phyloP scores from a whole-genome alignment of 2,888 invertebrate genomes.

The Schizaphis graminum region DNA sequence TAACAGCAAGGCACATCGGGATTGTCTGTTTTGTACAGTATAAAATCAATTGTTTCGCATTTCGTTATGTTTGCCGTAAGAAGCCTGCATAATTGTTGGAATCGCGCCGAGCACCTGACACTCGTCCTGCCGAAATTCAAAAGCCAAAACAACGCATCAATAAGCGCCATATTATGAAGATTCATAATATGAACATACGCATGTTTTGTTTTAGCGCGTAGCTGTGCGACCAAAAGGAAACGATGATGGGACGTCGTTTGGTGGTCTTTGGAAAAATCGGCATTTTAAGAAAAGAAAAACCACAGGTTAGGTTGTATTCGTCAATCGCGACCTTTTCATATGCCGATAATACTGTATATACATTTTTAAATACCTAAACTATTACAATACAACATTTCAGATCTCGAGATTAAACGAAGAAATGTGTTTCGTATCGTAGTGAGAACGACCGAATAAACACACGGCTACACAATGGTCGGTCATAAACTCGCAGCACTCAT shows the following conservation, averaged over 20 bases:
- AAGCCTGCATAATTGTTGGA: background rate
- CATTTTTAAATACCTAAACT: background rate
- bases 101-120: background rate
- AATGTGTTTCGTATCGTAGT: background rate
- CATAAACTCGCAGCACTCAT: background rate
- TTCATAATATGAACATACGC: no score
- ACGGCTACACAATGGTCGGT: background rate
- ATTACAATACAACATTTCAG: background rate
- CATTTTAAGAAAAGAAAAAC: no score
- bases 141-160: background rate
- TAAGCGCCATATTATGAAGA: background rate
- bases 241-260: background rate
- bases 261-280: background rate
- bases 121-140: background rate
- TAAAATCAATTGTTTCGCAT: background rate
- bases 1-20: background rate
- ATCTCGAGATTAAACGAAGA: background rate
- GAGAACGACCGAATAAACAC: background rate
- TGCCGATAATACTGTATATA: background rate
- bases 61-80: background rate
- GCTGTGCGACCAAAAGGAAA: background rate
- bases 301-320: no score
- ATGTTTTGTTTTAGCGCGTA: background rate
- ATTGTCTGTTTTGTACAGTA: background rate
- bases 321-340: background rate